Base-by-base conservation (phyloP, 2,888 invertebrate genomes). In the Scaptodrosophila latifasciaeformis region DNA sequence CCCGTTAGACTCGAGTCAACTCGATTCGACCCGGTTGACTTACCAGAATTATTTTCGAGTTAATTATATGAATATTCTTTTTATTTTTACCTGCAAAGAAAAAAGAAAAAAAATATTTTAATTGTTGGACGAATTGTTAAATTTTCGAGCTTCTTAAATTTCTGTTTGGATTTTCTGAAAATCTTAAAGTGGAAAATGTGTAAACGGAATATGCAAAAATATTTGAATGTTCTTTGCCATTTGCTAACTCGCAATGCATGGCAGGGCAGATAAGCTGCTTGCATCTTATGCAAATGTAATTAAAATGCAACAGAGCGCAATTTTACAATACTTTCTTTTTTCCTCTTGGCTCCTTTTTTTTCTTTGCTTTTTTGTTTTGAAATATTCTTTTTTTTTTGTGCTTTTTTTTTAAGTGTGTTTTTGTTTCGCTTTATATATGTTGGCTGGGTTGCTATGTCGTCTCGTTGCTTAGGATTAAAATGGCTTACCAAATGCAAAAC, bases 221-320 rank as follows among this genome's bases (percentile, higher is more conserved):
- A 40, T 40, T 40, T 21, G 40, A 12, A 40, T 2, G 19, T 15
- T 37, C 34, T 37, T 37, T 37, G 37, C 19, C 19, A 40, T 40
- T 40, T 51, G 15, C 18, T 6, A 46, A 46, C 21, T 27, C 15
- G 29, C 13, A 40, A 17, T 48, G 24, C 13, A 15, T 40, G 46
- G 46, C 62, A 43, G 55, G 47, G 49, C 35, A 74, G 72, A 72
- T 72, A 72, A 72, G 72, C 72, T 72, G n/a, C n/a, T n/a, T n/a
- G 75, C 59, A 57, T 72, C 72, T 72, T 72, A 72, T 72, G 72
- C 72, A 72, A 72, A 72, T 72, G 72, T 72, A 72, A 72, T 72
- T 72, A 72, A 74, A 70, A 75, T 72, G 72, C 70, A 71, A 53
- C 72, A 46, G 57, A 59, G 71, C 63, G 56, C 71, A 60, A 55